Percentiles rank a stretch among this genome's conserved stretches.
phyloP scores from a whole-genome alignment of 2,888 invertebrate species.

The Hydroisotoma schaefferi region DNA sequence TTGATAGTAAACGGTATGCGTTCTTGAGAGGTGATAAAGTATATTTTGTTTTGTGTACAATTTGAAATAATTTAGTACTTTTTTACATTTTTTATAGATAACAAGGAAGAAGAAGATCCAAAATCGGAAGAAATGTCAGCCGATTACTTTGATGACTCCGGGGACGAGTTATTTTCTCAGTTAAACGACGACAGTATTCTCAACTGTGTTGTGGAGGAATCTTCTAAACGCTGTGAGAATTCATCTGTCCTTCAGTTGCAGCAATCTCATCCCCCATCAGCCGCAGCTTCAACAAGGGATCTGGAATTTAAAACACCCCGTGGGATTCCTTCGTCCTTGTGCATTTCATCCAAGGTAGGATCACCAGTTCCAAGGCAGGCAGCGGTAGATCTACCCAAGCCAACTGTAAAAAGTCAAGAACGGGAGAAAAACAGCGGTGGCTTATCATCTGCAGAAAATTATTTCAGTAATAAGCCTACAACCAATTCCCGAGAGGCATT shows the following conservation, averaged over 20 bases:
- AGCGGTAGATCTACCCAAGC: too few species aligned
- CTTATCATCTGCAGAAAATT: not conserved
- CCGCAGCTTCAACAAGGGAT: too few species aligned
- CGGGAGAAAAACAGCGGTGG: not conserved
- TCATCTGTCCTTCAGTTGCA: too few species aligned
- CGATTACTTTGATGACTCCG: slow-evolving; percentile 7
- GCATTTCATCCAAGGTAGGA: not conserved
- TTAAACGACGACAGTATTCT: not conserved
- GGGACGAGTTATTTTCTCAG: slow-evolving; percentile 9
- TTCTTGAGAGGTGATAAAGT: too few species aligned
- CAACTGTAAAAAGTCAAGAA: not conserved
- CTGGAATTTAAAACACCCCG: not conserved
- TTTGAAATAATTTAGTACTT: too few species aligned
- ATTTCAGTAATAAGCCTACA: too few species aligned
- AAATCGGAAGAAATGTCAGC: not conserved
- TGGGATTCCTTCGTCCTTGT: not conserved
- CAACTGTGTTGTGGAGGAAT: too few species aligned
- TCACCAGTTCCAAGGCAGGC: not conserved
- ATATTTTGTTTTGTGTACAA: too few species aligned
- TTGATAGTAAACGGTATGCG: too few species aligned
- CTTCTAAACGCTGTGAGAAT: too few species aligned
- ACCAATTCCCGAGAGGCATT: not conserved
- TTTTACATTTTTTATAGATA: not conserved
- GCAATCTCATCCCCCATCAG: too few species aligned
- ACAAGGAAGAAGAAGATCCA: not conserved